A percentile compares a stretch with the other conserved stretches of the same genome.
phyloP scores from a whole-genome alignment of 2,113 vertebrate genomes.

The Bubalus kerabau region DNA sequence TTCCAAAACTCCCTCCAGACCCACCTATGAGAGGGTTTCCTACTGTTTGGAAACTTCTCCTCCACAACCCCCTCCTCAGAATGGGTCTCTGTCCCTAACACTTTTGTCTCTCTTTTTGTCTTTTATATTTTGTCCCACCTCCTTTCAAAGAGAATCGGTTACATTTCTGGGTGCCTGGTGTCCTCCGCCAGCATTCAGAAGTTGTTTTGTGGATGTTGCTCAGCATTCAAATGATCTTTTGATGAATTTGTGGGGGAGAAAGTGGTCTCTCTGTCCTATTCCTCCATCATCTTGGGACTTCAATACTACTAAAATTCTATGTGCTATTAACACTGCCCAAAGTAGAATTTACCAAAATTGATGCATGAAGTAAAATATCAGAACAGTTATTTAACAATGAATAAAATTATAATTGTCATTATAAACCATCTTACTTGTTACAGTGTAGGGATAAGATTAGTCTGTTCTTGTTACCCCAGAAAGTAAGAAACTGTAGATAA shows the following conservation, averaged over 20 bases:
- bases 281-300: neutral
- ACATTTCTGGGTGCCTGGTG: neutral
- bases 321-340: neutral
- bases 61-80: neutral
- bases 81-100: neutral
- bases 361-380: neutral
- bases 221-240: neutral
- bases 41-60: neutral
- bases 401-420: neutral
- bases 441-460: neutral
- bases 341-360: neutral
- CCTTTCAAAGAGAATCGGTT: neutral
- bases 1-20: neutral
- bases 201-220: neutral
- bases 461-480: neutral
- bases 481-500: neutral
- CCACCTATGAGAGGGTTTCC: neutral
- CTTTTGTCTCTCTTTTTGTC: neutral
- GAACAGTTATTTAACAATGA: neutral
- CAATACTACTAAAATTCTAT: neutral
- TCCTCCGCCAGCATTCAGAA: neutral
- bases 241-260: neutral
- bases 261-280: neutral
- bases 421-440: neutral
- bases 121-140: neutral